Evolutionary conservation across 1,140 invertebrate species (phyloP).

Genomic region (Apis cerana): DNA sequence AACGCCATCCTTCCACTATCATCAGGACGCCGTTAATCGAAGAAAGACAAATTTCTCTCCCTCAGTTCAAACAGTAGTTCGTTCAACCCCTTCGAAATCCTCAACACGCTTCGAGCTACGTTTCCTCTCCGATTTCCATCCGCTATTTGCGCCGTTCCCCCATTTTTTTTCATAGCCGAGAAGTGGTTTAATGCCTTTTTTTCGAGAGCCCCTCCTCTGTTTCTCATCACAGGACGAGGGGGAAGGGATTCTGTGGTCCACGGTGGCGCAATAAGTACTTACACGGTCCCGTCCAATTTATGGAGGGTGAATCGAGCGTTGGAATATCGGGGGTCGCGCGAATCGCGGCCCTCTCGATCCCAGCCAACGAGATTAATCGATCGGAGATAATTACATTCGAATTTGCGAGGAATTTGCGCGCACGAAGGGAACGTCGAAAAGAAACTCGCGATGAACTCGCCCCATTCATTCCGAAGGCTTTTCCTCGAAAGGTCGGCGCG

Average conservation of each 20-base stretch:
- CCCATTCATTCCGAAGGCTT: not conserved
- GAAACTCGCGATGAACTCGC: not conserved
- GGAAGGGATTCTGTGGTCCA: not conserved
- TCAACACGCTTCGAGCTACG: not conserved
- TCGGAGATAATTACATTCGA: no score
- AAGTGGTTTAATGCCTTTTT: slow-evolving; percentile 24
- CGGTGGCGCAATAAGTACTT: not conserved
- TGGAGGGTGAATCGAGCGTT: slow-evolving; percentile 20
- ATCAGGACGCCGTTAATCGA: not conserved
- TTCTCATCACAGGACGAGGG: not conserved
- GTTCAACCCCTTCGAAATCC: not conserved
- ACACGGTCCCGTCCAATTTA: slow-evolving; percentile 20
- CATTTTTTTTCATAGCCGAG: not conserved
- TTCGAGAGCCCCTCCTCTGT: not conserved
- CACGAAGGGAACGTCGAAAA: no score
- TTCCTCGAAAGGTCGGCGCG: not conserved
- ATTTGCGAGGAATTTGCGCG: no score
- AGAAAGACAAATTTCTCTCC: not conserved
- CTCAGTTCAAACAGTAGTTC: not conserved
- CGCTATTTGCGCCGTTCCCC: no score
- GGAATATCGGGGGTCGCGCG: slow-evolving; percentile 24
- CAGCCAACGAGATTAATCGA: slow-evolving; percentile 23
- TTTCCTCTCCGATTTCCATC: no score
- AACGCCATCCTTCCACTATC: no score
- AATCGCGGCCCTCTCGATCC: slow-evolving; percentile 29